Evolutionary conservation across 2,113 vertebrate species (phyloP), one percentile per base, ranked within the genome.

Genomic region (Oreocharis arfaki): DNA sequence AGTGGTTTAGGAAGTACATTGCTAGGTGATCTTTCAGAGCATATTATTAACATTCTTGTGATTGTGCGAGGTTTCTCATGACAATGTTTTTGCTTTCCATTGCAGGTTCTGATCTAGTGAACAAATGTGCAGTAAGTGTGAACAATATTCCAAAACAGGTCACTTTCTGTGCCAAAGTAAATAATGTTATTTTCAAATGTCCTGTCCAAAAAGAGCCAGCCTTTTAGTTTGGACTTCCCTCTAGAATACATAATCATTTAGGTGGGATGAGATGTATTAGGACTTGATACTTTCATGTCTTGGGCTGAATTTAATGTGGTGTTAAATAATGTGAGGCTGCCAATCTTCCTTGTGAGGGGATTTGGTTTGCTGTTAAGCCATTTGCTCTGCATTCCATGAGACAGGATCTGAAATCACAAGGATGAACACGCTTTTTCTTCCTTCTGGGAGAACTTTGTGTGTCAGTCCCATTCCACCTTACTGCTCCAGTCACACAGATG

Each of bases 121-220:
- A 91, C 59, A 87, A 78, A 59, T 76, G 50, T 26, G 10, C 86
- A 60, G 96, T 96, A 95, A 97, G 96, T 97, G 49, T 73, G 60
- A 89, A 35, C 46, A 42, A 42, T 28, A 49, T 35, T 70, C 63
- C 30, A 69, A 61, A 68, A 3, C 23, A 73, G 33, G 41, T 85
- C 15, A 1, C 33, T 87, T 77, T 57, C 41, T 13, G 11, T 67
- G 69, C 60, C 32, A 21, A 7, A 55, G 76, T 42, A 47, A 86
- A 50, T 37, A 37, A 35, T 47, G 11, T 8, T 52, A 8, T 46
- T 90, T 87, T 67, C 2, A 46, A 83, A 59, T 74, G 47, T 18
- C 37, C 39, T 57, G 20, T 39, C 44, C 33, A 32, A 68, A 47
- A n/a, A 46, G 11, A 33, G 35, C 7, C 44, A 64, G 37, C 15